These are phyloP conservation scores for Gandaritis pyraliata DNA, from an alignment of 2,888 invertebrate species.

Conservation along the genomic window DNA sequence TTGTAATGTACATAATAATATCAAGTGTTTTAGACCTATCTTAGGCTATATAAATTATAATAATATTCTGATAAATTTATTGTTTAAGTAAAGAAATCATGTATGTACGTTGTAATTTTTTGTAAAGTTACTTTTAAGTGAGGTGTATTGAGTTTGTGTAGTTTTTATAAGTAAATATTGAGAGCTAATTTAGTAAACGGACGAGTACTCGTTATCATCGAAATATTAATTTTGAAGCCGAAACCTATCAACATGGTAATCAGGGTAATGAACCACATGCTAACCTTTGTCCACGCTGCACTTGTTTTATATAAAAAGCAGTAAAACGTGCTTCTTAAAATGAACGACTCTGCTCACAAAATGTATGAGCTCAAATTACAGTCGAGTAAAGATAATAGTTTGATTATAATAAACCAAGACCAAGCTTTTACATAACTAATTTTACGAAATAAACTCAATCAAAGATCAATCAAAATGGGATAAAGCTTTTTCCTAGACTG, in stretches of 20 bases:
- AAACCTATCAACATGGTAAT: conserved; percentile 65
- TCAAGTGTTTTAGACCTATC: conserved; percentile 65
- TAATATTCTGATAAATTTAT: conserved; percentile 34
- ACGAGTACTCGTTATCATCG: conserved; percentile 60
- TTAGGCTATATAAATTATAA: conserved; percentile 47
- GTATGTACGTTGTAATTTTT: conserved; percentile 77
- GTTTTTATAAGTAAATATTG: conserved; percentile 83
- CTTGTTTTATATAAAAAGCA: conserved; percentile 3
- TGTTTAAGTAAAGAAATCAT: conserved; percentile 57
- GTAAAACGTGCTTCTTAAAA: neutral
- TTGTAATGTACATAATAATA: conserved; percentile 62
- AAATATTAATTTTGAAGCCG: conserved; percentile 39
- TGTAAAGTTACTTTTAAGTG: conserved; percentile 78
- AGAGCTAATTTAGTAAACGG: conserved; percentile 67
- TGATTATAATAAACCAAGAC: too few relatives aligned
- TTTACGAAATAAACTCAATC: too few relatives aligned
- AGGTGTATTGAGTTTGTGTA: conserved; percentile 74
- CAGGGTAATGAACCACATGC: conserved; percentile 66
- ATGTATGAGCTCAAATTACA: neutral
- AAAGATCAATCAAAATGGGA: too few relatives aligned
- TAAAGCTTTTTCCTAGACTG: too few relatives aligned
- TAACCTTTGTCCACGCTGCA: conserved; percentile 13
- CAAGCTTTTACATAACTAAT: too few relatives aligned
- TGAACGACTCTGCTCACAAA: neutral
- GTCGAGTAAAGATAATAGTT: too few relatives aligned